Base-by-base conservation (phyloP, 2,888 invertebrate species). In the Sesia bembeciformis region DNA sequence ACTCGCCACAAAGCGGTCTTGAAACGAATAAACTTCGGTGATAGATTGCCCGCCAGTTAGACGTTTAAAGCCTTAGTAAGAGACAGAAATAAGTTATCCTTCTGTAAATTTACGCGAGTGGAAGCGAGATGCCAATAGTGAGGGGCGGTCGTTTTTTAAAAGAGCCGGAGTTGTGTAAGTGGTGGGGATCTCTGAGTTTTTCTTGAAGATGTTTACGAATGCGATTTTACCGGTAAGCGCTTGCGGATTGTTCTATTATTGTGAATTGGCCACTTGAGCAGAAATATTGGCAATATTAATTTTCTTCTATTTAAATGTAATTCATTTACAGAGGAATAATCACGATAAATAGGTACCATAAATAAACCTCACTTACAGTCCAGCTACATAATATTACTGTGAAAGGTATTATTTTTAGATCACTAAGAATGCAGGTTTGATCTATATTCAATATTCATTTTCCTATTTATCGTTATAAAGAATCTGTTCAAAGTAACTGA, bases 121-220 rank as follows among this genome's bases (percentile, higher is more conserved):
- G 58, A 72, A 85, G 61, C 4, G 71, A 58, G 85, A 87, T 57
- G 58, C 74, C 5, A 55, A 59, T 57, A 66, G 57, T 72, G 78
- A 70, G 70, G 74, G 75, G 75, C 73, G 76, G 79, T 76, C 78
- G 79, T 80, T 85, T 86, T 83, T 82, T 82, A 80, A 85, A 85
- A 54, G 85, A 89, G 83, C 62, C 67, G 78, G 81, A 87, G 87
- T 85, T 84, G 81, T 76, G 75, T 84, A 86, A 86, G 87, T 84
- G 81, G 88, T 84, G 88, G 88, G 87, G 87, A 87, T 87, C 84
- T 81, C 80, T 81, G 81, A 84, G 84, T 86, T 89, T 87, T 88
- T 87, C 88, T 87, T 87, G 76, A 88, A 88, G 89, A 87, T 86
- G 86, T 89, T 89, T 87, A 87, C 83, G 84, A 76, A 84, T 80